Evolutionary conservation across 2,113 vertebrate species (phyloP), one percentile per base, ranked within the genome.

Genomic region (Orycteropus afer): DNA sequence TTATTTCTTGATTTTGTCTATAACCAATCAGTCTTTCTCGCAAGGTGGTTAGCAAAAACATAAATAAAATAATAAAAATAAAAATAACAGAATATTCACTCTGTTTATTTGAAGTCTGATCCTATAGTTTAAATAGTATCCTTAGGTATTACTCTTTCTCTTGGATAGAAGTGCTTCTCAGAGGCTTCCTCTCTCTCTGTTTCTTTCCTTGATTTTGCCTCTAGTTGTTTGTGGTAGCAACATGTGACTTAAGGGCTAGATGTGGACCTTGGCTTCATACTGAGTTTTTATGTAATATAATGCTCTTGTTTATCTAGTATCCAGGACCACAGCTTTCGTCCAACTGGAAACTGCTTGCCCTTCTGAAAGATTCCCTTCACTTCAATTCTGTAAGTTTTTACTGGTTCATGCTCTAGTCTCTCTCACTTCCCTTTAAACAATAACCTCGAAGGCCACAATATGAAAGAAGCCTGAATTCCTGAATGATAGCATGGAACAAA

Each of bases 1-100:
- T 65, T 81, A 93, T 45, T 84, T 91, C 63, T 93, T 89, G 29
- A 73, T 78, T 78, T 67, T 93, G 25, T 93, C 15, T 76, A 22
- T 88, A 92, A 89, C 67, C 67, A 65, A 89, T 77, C 15, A 91
- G 13, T 11, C 57, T 63, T 77, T 34, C 34, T 83, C 18, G n/a
- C 40, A 86, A 86, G 9, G 34, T 65, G n/a, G 12, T 51, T 88
- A 78, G 7, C 53, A 88, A 96, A 23, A 74, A 95, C n/a, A n/a
- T n/a, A n/a, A n/a, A n/a, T n/a, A n/a, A n/a, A n/a, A n/a, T n/a
- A n/a, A n/a, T n/a, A n/a, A 92, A 90, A 40, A 92, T 87, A 34
- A 84, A 61, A 34, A 40, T 93, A 86, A 20, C 63, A 51, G 45
- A 73, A 29, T 65, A 45, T 86, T 53, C 32, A 90, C 32, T 45